These are phyloP conservation scores for Neodontobutis hainanensis DNA, from an alignment of 2,113 vertebrate species.

Conservation along the genomic window DNA sequence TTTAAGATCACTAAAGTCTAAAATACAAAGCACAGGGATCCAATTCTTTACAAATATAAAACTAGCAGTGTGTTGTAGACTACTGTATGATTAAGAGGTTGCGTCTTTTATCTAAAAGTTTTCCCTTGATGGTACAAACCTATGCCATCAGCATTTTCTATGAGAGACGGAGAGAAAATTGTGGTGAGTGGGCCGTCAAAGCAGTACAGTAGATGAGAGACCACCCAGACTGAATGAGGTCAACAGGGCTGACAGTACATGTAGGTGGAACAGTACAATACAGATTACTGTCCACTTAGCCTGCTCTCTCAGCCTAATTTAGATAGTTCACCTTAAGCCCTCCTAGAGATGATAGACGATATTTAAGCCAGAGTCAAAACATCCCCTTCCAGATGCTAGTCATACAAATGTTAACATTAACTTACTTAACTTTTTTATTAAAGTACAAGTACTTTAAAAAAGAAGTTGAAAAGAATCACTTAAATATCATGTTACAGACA, in stretches of 20 bases:
- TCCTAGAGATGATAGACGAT: not conserved
- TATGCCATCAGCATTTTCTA: not conserved
- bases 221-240: conserved; percentile 65
- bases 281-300: conserved; percentile 62
- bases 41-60: not conserved
- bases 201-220: conserved; percentile 43
- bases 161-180: not conserved
- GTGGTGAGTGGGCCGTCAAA: conserved; percentile 34
- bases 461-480: conserved; percentile 23
- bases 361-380: too few relatives aligned
- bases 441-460: conserved; percentile 13
- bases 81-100: not conserved
- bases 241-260: conserved; percentile 43
- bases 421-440: too few relatives aligned
- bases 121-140: not conserved
- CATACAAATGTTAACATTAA: too few relatives aligned
- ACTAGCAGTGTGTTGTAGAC: not conserved
- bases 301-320: conserved; percentile 30
- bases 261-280: conserved; percentile 48
- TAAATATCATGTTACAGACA: conserved; percentile 31
- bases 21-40: not conserved
- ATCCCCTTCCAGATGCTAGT: too few relatives aligned
- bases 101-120: not conserved
- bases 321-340: conserved; percentile 26
- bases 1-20: not conserved